Conservation (phyloP, 2,113 vertebrate species). For the Vulpes vulpes region DNA sequence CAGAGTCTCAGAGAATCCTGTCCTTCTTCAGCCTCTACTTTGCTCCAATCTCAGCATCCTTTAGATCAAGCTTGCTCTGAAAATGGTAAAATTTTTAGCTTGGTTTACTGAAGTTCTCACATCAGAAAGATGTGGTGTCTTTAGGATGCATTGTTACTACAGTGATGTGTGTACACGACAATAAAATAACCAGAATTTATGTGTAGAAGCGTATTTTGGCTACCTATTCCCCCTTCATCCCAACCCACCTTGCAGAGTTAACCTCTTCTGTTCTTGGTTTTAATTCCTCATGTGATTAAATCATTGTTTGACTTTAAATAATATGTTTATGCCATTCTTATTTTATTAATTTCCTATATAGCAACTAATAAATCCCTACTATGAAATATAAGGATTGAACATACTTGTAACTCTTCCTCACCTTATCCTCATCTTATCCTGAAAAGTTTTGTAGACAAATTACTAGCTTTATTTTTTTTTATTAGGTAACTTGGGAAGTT, state of each 20-base stretch:
- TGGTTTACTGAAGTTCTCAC: neutral
- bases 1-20: neutral
- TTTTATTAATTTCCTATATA: neutral
- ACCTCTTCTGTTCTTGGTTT: neutral
- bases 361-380: neutral
- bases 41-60: neutral
- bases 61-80: conserved; percentile 12
- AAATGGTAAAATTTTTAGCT: neutral
- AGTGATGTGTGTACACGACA: neutral
- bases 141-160: conserved; percentile 5
- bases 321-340: neutral
- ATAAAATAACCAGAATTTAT: conserved; percentile 10
- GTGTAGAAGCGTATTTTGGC: neutral
- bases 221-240: neutral
- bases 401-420: neutral
- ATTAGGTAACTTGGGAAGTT: neutral
- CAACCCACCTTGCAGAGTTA: neutral
- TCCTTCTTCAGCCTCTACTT: neutral
- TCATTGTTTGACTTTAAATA: neutral
- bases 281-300: neutral
- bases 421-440: neutral
- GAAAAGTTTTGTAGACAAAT: neutral
- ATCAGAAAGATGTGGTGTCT: neutral
- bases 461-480: neutral
- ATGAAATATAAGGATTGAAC: neutral